These are phyloP conservation scores for Tenthredo amoena DNA, from an alignment of 2,888 invertebrate genomes.

Conservation along the genomic window DNA sequence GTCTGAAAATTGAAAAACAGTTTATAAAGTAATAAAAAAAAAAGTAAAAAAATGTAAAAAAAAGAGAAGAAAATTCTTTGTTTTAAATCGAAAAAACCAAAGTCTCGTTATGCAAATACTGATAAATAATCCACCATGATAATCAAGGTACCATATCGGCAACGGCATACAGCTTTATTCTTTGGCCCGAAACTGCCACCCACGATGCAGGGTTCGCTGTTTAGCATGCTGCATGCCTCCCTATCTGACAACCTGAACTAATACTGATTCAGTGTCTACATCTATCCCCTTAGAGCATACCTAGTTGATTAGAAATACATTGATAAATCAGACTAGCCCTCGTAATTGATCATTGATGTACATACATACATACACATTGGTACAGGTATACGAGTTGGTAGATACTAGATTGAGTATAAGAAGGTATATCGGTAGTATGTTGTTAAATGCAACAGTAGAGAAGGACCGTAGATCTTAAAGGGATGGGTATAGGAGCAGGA, in stretches of 20 bases:
- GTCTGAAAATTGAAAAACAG: conserved; percentile 62
- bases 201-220: conserved; percentile 71
- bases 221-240: conserved; percentile 72
- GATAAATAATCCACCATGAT: conserved; percentile 66
- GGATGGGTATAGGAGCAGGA: not conserved
- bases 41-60: conserved; percentile 26
- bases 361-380: not conserved
- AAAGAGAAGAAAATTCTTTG: not conserved
- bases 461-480: not conserved
- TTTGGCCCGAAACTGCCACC: conserved; percentile 67
- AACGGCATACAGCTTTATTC: conserved; percentile 51
- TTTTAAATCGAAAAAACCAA: not conserved
- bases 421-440: not conserved
- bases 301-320: conserved; percentile 72
- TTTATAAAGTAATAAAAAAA: not conserved
- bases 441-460: not conserved
- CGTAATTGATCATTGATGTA: conserved; percentile 53
- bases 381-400: not conserved
- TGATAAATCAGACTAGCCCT: conserved; percentile 66
- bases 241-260: conserved; percentile 75
- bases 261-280: conserved; percentile 65
- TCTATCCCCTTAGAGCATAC: not conserved
- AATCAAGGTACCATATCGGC: conserved; percentile 8
- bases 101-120: conserved; percentile 58
- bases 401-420: conserved; percentile 4